Base-by-base conservation (phyloP, 2,113 vertebrate species). In the Taurulus bubalis region DNA sequence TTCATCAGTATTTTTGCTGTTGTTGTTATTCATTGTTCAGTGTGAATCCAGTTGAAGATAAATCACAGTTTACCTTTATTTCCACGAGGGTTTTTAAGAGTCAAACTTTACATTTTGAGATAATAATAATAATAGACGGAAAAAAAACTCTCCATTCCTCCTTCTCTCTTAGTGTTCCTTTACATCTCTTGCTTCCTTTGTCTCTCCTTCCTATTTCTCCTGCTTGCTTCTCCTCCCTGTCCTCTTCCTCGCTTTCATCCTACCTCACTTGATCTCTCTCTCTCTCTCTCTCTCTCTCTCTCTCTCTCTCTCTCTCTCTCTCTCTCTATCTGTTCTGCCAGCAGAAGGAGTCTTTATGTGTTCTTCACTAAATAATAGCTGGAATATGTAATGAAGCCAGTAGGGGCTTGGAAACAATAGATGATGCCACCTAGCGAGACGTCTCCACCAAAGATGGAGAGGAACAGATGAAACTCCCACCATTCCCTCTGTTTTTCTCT, bases 331-430 rank as follows among this genome's bases (percentile, higher is more conserved):
- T 85, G 58, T 59, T 83, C 56, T 8, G 42, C 71, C 47, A 77
- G 38, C 65, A 11, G n/a, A 89, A 75, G 47, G 72, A 75, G 82
- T 71, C 47, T 79, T 30, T 64, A 68, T 76, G 49, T 79, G 70
- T 78, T 77, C 66, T 82, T 80, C 28, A 45, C 68, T 80, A 84
- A 86, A 90, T 77, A 70, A 84, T 77, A 80, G 79, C 83, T 79
- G 68, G 75, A 82, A 81, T 84, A 53, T 77, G 80, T 91, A 92
- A 91, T 86, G 88, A 93, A 92, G 87, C 86, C 90, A 89, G 80
- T 30, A 24, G 89, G 86, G 81, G 86, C 56, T 70, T 74, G 45
- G 63, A 69, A 83, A 84, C 75, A 66, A 84, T 72, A 76, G 76
- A 86, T 89, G 70, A 81, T 62, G 67, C 77, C 60, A 60, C 83